Evolutionary conservation across 2,113 vertebrate genomes (phyloP), one percentile per base, ranked within the genome.

Genomic region (Motacilla alba): DNA sequence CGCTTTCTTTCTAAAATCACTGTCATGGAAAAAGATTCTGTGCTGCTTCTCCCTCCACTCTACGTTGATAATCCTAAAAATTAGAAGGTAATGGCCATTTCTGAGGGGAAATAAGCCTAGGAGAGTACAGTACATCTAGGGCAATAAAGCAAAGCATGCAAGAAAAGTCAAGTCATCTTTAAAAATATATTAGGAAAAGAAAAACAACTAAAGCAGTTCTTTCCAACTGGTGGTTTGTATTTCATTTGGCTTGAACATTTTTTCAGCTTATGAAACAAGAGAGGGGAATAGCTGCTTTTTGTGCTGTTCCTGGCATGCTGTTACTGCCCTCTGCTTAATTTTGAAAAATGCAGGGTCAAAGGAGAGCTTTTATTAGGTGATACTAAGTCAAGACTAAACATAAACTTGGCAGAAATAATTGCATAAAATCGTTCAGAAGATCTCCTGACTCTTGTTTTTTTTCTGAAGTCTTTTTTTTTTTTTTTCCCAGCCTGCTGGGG

Each of bases 401-500:
- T 83, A 95, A 96, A 69, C 83, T 96, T 94, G 87, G 93, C 96
- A 92, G 68, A 91, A 91, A 35, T 92, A 86, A 88, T 90, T 83
- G 58, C 41, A 11, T 41, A 70, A 74, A 6, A 56, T 73, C 3
- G 8, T 76, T 83, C 68, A 47, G 23, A 85, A 82, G n/a, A 31
- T 69, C 50, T 90, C 23, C n/a, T 92, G 72, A 22, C 63, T 89
- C 50, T 39, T 90, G 35, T 72, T 64, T 92, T 92, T 92, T 43
- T 76, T 92, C 72, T 76, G 58, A 24, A 92, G 70, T 72, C 6
- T 13, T 84, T 53, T 33, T n/a, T 35, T 33, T n/a, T 35, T 69
- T n/a, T 74, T 92, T 73, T 74, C 46, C 28, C n/a, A 83, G 59
- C 46, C 66, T 44, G 19, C 46, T 53, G 24, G 22, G 49, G 50